These are phyloP conservation scores for Polypedilum vanderplanki DNA, from an alignment of 1,140 invertebrate species.

Conservation along the genomic window DNA sequence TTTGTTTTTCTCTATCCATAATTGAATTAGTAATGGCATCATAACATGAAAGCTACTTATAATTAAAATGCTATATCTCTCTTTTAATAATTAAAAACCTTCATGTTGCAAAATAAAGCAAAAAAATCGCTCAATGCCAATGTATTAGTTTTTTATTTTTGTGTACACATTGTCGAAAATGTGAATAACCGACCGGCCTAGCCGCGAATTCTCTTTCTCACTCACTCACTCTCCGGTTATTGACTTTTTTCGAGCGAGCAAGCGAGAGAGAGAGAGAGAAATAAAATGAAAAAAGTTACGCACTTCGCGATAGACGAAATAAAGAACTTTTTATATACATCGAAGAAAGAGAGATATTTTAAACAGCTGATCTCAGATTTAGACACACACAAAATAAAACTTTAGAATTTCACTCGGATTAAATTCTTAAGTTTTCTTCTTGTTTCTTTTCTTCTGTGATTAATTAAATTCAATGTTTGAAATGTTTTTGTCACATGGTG, in stretches of 20 bases:
- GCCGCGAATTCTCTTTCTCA: neutral
- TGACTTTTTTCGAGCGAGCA: neutral
- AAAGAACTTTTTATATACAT: neutral
- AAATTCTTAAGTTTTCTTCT: no score
- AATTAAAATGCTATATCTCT: no score
- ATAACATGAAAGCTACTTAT: no score
- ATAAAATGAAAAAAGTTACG: neutral
- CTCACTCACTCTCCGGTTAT: neutral
- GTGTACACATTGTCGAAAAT: conserved; percentile 18
- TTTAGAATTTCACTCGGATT: no score
- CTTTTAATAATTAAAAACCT: no score
- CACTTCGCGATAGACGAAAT: conserved; percentile 9
- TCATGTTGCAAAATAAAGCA: conserved; percentile 7
- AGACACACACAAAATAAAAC: no score
- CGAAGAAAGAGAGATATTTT: neutral
- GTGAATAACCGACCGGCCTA: conserved; percentile 15
- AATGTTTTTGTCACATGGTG: no score
- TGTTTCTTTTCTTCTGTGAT: no score
- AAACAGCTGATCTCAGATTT: neutral
- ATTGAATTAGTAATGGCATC: no score
- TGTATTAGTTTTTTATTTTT: neutral
- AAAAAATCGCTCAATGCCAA: neutral
- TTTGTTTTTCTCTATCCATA: neutral
- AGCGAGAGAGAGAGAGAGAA: neutral
- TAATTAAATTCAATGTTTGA: no score